Base-by-base conservation (phyloP, 1,140 invertebrate species). In the Aphelenchoides fujianensis region DNA sequence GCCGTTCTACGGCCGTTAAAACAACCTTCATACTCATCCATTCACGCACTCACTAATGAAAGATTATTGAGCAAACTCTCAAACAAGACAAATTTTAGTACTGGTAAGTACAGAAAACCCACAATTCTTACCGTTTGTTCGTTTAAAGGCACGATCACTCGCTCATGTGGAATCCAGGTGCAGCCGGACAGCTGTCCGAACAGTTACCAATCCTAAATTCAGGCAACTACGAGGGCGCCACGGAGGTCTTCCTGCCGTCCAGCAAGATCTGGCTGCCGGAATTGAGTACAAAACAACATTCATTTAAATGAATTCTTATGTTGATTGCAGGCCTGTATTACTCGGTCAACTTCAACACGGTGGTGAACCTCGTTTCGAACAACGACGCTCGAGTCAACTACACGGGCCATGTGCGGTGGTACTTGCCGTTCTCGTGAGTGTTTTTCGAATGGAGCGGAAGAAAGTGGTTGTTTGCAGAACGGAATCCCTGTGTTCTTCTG, bases 101-200 rank as follows among this genome's bases (percentile, higher is more conserved):
- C 54, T 87, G 86, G 86, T n/a, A n/a, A n/a, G n/a, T n/a, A n/a
- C n/a, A n/a, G n/a, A n/a, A n/a, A n/a, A n/a, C n/a, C n/a, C n/a
- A n/a, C n/a, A n/a, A n/a, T n/a, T n/a, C n/a, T n/a, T n/a, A n/a
- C n/a, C n/a, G n/a, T n/a, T n/a, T n/a, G n/a, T n/a, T n/a, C n/a
- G n/a, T n/a, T n/a, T n/a, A n/a, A n/a, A n/a, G n/a, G n/a, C 78
- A 80, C 30, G 86, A 87, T 72, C 82, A 85, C 61, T 84, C 85
- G 48, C 73, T 87, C 30, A 69, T 74, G 54, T 87, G 86, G 86
- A 81, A 85, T 63, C 85, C 85, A 41, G n/a, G n/a, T n/a, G n/a
- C n/a, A n/a, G n/a, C n/a, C n/a, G n/a, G n/a, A n/a, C n/a, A n/a
- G n/a, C n/a, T n/a, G n/a, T n/a, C n/a, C n/a, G n/a, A n/a, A n/a